phyloP scores from a whole-genome alignment of 2,797 vertebrate genomes.

The Myripristis murdjan region DNA sequence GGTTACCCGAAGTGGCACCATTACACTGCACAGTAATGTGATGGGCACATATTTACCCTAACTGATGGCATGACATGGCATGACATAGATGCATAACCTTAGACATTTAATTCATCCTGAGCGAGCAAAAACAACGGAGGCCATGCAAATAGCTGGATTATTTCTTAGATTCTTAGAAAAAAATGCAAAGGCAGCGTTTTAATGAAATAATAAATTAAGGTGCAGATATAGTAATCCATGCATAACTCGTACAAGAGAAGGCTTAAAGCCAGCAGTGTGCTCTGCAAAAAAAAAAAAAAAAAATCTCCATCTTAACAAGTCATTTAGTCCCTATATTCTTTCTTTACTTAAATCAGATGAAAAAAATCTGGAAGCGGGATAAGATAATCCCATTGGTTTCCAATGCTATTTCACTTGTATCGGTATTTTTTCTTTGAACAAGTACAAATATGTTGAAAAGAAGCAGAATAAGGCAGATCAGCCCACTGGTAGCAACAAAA shows the following conservation, averaged over 20 bases:
- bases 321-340: too few species aligned
- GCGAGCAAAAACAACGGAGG: background rate
- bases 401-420: too few species aligned
- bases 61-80: constrained; percentile 4
- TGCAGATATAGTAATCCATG: background rate
- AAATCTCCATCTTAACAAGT: too few species aligned
- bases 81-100: background rate
- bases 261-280: background rate
- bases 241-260: background rate
- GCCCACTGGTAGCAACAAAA: too few species aligned
- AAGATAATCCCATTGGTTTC: too few species aligned
- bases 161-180: background rate
- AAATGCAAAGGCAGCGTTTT: background rate
- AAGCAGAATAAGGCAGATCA: too few species aligned
- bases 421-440: too few species aligned
- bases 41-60: background rate
- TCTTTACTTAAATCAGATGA: too few species aligned
- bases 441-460: too few species aligned
- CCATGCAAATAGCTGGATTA: background rate
- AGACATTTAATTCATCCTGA: background rate
- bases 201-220: background rate
- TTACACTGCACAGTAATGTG: background rate
- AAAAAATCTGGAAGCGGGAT: too few species aligned
- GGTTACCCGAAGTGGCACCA: background rate
- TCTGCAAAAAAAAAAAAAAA: too few species aligned